Evolutionary conservation across 1,140 invertebrate species (phyloP), one percentile per base, ranked within the genome.

Genomic region (Diorhabda sublineata): DNA sequence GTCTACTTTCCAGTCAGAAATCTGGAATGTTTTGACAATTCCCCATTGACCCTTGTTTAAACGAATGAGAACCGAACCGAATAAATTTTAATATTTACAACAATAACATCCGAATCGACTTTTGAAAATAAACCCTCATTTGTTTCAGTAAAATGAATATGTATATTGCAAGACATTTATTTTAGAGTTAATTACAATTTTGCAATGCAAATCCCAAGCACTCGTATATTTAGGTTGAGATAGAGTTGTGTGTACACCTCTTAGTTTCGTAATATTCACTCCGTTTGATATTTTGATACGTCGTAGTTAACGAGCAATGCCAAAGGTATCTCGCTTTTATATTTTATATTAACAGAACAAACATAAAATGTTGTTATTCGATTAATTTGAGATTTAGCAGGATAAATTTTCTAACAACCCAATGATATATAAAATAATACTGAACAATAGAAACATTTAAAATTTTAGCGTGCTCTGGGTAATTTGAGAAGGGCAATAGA

Each of bases 151-250:
- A 64, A 69, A 71, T 73, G 69, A 71, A 73, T 71, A 71, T 71
- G 69, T 69, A 71, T 73, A 71, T 64, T 45, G 58, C 66, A 43
- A 60, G 67, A 73, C 67, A 73, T 73, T 73, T 73, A 73, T 73
- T 73, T 70, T 70, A 71, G 69, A 69, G 69, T 69, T 71, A 73
- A 73, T 71, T 69, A 71, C 69, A 71, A 67, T 73, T 73, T 73
- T 71, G 72, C 69, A 73, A 67, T 73, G 70, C 69, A 73, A 71
- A 73, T 71, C 71, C 67, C 60, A 61, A 67, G 67, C 67, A 71
- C 69, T 67, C 62, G 59, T 71, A 69, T 69, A 73, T 71, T 71
- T 71, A 71, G 72, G 69, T 71, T 73, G 66, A 71, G 72, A 73
- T 73, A 67, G 68, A 73, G 68, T 60, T 56, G 52, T 69, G 64